Evolutionary conservation across 2,797 vertebrate genomes (phyloP).

Genomic region (Neosalanx taihuensis): DNA sequence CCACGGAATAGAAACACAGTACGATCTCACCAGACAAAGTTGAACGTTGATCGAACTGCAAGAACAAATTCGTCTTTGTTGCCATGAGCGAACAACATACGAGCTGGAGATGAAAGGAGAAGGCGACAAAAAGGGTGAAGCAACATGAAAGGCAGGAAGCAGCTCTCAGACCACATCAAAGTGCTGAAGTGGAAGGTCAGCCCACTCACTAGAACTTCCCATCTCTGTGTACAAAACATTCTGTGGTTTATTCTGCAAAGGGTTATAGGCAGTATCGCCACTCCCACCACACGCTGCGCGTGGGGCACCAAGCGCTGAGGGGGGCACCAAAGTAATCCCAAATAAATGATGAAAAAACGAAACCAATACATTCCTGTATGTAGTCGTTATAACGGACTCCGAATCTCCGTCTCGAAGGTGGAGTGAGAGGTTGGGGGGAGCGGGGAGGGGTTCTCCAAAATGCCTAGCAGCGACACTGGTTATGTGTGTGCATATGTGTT

Average conservation of each 20-base stretch:
- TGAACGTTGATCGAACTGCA: slow-evolving; percentile 40
- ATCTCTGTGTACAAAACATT: not conserved
- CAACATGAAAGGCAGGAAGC: slow-evolving; percentile 43
- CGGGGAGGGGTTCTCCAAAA: too few relatives aligned
- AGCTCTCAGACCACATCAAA: slow-evolving; percentile 54
- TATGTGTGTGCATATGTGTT: not conserved
- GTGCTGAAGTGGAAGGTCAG: slow-evolving; percentile 16
- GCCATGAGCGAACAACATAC: slow-evolving; percentile 43
- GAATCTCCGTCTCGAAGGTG: too few relatives aligned
- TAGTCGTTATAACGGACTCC: too few relatives aligned
- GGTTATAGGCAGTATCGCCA: too few relatives aligned
- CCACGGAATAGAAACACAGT: slow-evolving; percentile 11
- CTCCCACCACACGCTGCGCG: too few relatives aligned
- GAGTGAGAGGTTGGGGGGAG: too few relatives aligned
- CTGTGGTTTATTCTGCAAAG: too few relatives aligned
- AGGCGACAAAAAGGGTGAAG: slow-evolving; percentile 43
- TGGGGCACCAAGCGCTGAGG: too few relatives aligned
- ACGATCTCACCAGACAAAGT: slow-evolving; percentile 29
- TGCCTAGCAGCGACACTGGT: too few relatives aligned
- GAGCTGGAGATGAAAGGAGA: slow-evolving; percentile 40
- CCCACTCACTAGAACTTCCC: not conserved
- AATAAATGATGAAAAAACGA: too few relatives aligned
- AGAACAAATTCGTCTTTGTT: slow-evolving; percentile 59
- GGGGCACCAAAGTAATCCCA: too few relatives aligned
- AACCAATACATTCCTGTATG: too few relatives aligned